A percentile compares a stretch with the other conserved stretches of the same genome.
These are phyloP conservation scores for Percopsis omiscomaycus DNA, from an alignment of 2,797 vertebrate genomes.

Conservation along the genomic window DNA sequence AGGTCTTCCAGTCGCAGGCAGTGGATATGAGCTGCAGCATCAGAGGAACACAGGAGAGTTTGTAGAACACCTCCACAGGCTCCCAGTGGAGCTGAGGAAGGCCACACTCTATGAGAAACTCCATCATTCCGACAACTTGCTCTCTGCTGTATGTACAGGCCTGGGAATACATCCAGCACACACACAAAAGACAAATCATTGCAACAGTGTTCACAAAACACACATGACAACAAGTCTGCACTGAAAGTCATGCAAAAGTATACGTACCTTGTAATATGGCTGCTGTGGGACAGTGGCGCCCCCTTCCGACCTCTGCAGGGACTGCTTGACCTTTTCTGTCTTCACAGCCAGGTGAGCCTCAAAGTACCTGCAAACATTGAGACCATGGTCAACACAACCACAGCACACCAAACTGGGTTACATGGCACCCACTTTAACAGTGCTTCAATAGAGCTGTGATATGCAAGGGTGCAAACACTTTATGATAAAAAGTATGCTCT, in stretches of 20 bases:
- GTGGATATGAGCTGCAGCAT: constrained; percentile 93
- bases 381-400: background rate
- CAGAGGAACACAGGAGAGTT: constrained; percentile 89
- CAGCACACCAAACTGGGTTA: too few relatives aligned
- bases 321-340: constrained; percentile 93
- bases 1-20: constrained; percentile 95
- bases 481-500: too few relatives aligned
- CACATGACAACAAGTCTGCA: background rate
- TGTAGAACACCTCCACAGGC: constrained; percentile 92
- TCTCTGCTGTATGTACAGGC: constrained; percentile 88
- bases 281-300: constrained; percentile 86
- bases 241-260: background rate
- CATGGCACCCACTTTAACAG: too few relatives aligned
- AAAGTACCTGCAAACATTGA: constrained; percentile 79
- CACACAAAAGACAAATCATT: background rate
- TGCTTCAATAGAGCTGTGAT: background rate
- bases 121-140: constrained; percentile 96
- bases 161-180: constrained; percentile 58
- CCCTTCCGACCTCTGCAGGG: constrained; percentile 89
- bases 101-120: constrained; percentile 92
- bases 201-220: too few relatives aligned
- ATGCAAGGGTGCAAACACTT: too few relatives aligned
- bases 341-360: constrained; percentile 94
- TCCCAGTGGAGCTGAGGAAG: constrained; percentile 91
- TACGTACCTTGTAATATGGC: constrained; percentile 87